Evolutionary conservation across 2,888 invertebrate species (phyloP), one percentile per base, ranked within the genome.

Genomic region (Hirtodrosophila histrioides): DNA sequence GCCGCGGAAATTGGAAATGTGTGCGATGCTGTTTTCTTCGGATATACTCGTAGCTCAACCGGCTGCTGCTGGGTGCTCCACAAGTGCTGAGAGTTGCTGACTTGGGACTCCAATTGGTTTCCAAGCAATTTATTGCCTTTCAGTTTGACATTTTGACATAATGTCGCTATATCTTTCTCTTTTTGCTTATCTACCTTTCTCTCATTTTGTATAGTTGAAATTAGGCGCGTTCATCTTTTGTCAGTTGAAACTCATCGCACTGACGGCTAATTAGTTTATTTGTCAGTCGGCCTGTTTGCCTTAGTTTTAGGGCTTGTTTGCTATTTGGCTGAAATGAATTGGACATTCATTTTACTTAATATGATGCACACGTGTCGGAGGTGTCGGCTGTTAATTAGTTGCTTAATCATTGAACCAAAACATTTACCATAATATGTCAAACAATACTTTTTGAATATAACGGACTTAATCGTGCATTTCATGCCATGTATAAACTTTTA

Each of bases 181-280:
- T 12, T n/a, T 48, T 67, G 54, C 54, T 66, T 70, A 58, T 41
- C 39, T 35, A n/a, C 66, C 45, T 41, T 45, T 36, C 69, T 60
- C 48, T 37, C 12, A 31, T 43, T 53, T 55, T 53, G 23, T 56
- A 48, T 68, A 50, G 72, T 64, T 63, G 73, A 69, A 75, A 88
- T 81, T 69, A 71, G 62, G 51, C 68, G 74, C 68, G 68, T 74
- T 73, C 84, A 58, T 66, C 75, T 75, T 83, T 78, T 89, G 89
- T 89, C 78, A 88, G 80, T 76, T 65, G 76, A 88, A 88, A 86
- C 88, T 90, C 90, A 90, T 88, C 89, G 82, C 76, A 54, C 82
- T 80, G 75, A 75, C 86, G 77, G 82, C 88, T 89, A 89, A 89
- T 89, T 90, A 88, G 89, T 89, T 86, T 88, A 89, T 90, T 89